Evolutionary conservation across 2,888 invertebrate genomes (phyloP).

Genomic region (Gisinianus flammeolus): DNA sequence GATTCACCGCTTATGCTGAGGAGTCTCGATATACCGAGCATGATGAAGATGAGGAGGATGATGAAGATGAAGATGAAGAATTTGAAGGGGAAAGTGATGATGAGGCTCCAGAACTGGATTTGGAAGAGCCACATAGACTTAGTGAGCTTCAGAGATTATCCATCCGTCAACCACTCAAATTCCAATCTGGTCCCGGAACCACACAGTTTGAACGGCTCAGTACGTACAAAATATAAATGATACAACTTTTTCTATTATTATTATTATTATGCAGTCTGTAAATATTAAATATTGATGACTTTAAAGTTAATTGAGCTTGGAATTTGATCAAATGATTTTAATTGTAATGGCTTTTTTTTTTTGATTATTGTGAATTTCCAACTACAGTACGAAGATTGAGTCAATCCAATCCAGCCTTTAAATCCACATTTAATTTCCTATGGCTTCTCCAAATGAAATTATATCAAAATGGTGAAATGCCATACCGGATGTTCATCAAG

Average conservation of each 20-base stretch:
- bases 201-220: background rate
- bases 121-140: background rate
- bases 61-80: background rate
- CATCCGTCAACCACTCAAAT: too few species aligned
- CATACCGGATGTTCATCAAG: slow-evolving; percentile 21
- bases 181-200: too few species aligned
- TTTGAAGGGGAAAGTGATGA: background rate
- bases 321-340: too few species aligned
- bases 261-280: background rate
- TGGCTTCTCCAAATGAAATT: slow-evolving; percentile 30
- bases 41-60: background rate
- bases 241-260: background rate
- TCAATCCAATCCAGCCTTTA: background rate
- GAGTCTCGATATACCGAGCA: too few species aligned
- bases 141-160: too few species aligned
- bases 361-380: too few species aligned
- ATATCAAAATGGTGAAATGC: slow-evolving; percentile 14
- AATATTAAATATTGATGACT: too few species aligned
- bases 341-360: too few species aligned
- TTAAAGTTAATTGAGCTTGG: too few species aligned
- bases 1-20: background rate
- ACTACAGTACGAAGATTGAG: background rate
- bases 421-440: slow-evolving; percentile 7
- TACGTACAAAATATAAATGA: background rate
- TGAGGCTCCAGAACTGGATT: background rate